phyloP scores from a whole-genome alignment of 2,888 invertebrate species.

The Chromoteleia sp. region DNA sequence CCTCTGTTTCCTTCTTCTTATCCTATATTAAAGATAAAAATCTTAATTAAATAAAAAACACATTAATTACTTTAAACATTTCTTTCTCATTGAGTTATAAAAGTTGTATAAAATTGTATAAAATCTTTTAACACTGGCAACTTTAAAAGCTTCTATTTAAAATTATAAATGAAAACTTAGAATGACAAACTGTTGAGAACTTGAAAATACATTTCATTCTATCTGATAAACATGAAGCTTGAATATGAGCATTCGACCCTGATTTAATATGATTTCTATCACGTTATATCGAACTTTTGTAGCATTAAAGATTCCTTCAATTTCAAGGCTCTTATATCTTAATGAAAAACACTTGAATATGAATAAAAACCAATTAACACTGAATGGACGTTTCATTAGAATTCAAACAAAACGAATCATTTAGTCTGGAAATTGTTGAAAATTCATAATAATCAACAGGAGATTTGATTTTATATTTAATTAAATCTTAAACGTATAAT shows the following conservation, averaged over 20 bases:
- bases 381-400: conserved; percentile 18
- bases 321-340: conserved; percentile 31
- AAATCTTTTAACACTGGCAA: background rate
- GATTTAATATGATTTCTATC: conserved; percentile 34
- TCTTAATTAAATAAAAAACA: no score
- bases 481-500: no score
- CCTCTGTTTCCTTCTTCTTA: conserved; percentile 84
- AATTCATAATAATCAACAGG: background rate
- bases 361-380: conserved; percentile 31
- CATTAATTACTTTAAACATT: no score
- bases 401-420: conserved; percentile 16
- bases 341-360: conserved; percentile 27
- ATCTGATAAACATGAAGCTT: conserved; percentile 34
- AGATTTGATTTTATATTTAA: background rate
- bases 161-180: conserved; percentile 18
- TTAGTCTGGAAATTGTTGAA: background rate
- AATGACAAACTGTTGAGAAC: conserved; percentile 12
- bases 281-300: conserved; percentile 18
- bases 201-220: conserved; percentile 22
- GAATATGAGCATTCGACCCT: conserved; percentile 19
- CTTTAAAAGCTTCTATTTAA: conserved; percentile 8
- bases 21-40: conserved; percentile 54
- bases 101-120: background rate
- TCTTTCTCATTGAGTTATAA: conserved; percentile 1
- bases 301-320: conserved; percentile 11